These are phyloP conservation scores for Cactoblastis cactorum DNA, from an alignment of 2,888 invertebrate genomes.

Conservation along the genomic window DNA sequence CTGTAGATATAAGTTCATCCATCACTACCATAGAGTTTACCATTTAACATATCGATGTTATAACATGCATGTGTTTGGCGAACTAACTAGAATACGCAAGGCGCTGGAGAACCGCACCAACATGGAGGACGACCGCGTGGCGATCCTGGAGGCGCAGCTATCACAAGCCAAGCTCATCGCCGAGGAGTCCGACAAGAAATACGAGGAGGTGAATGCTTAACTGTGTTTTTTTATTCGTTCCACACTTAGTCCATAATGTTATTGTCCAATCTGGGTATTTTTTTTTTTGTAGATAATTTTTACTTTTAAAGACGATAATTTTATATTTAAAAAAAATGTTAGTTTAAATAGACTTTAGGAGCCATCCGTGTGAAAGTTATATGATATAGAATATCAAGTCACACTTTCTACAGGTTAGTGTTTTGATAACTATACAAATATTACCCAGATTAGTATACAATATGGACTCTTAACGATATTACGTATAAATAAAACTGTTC, in stretches of 20 bases:
- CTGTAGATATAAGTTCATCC: constrained; percentile 2
- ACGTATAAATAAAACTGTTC: constrained; percentile 1
- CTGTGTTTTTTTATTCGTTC: constrained; percentile 6
- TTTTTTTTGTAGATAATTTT: too few species aligned
- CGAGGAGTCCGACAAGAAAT: constrained; percentile 99
- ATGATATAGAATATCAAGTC: too few species aligned
- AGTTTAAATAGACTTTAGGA: too few species aligned
- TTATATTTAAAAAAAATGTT: too few species aligned
- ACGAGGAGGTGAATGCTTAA: constrained; percentile 94
- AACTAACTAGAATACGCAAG: constrained; percentile 93
- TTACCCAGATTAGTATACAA: neutral
- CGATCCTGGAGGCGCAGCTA: constrained; percentile 97
- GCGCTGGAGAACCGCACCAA: constrained; percentile 99
- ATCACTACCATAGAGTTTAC: constrained; percentile 9
- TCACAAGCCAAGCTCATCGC: constrained; percentile 99
- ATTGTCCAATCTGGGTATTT: neutral
- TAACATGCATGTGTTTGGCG: constrained; percentile 79
- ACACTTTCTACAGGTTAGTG: too few species aligned
- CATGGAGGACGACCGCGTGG: constrained; percentile 99
- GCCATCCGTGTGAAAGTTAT: too few species aligned
- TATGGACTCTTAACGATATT: neutral
- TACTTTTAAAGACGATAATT: too few species aligned
- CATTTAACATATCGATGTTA: constrained; percentile 52
- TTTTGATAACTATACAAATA: neutral
- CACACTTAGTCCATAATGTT: neutral